These are phyloP conservation scores for Peribatodes rhomboidaria DNA, from an alignment of 2,888 invertebrate species.

Conservation along the genomic window DNA sequence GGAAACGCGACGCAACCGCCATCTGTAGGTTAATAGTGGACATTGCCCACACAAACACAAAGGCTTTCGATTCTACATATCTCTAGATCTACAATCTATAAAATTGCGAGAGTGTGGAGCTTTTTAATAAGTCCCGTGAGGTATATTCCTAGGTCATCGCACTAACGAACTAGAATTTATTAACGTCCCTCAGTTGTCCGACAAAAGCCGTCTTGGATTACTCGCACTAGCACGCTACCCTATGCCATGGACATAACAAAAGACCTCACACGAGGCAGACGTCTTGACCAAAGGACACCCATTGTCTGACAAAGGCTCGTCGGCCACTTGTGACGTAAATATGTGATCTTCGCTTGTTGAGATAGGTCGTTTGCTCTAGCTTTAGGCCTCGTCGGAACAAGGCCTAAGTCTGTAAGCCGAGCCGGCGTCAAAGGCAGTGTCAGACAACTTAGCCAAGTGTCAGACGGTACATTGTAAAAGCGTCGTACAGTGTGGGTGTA, in stretches of 20 bases:
- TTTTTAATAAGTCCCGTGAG: no score
- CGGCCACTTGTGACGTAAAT: constrained; percentile 15
- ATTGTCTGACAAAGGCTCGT: constrained; percentile 17
- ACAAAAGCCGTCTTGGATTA: constrained; percentile 25
- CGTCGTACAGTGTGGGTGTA: constrained; percentile 15
- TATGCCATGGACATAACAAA: constrained; percentile 7
- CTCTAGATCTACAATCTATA: no score
- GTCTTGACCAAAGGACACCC: constrained; percentile 24
- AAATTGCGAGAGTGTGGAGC: no score
- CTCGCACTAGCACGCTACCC: background rate
- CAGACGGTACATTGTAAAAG: constrained; percentile 31
- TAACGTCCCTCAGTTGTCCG: background rate
- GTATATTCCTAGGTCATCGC: background rate
- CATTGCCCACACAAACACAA: no score
- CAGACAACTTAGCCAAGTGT: constrained; percentile 32
- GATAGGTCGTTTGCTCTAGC: background rate
- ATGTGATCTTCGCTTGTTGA: constrained; percentile 2
- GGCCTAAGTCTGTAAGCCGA: constrained; percentile 14
- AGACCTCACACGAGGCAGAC: background rate
- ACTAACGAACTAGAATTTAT: background rate
- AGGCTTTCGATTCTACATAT: no score
- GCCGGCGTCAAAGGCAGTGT: constrained; percentile 37
- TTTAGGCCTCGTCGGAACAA: constrained; percentile 2
- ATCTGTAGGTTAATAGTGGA: no score
- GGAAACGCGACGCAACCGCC: no score